Conservation (phyloP, 2,797 vertebrate species). For the Liasis olivaceus region DNA sequence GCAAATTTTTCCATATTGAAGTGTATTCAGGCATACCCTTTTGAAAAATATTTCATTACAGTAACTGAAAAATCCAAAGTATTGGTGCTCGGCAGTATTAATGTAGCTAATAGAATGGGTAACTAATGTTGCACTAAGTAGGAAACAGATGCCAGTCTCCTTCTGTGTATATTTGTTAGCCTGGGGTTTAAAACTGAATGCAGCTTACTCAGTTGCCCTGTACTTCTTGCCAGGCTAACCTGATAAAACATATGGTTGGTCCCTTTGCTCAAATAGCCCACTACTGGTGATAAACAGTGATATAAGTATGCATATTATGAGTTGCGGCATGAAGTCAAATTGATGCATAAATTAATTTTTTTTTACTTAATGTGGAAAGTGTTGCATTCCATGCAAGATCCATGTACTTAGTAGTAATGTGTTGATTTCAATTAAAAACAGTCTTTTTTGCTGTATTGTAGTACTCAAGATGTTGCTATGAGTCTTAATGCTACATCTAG, state of each 20-base stretch:
- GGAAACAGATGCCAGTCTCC: conserved; percentile 31
- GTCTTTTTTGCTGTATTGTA: conserved; percentile 40
- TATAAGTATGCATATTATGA: conserved; percentile 7
- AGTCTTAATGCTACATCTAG: conserved; percentile 82
- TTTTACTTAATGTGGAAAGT: not conserved
- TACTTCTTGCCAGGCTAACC: conserved; percentile 52
- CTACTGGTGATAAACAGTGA: conserved; percentile 51
- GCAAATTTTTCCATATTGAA: not conserved
- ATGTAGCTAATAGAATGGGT: not conserved
- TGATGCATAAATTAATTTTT: conserved; percentile 16
- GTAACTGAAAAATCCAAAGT: conserved; percentile 20
- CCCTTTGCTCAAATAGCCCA: conserved; percentile 52
- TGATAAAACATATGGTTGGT: conserved; percentile 52
- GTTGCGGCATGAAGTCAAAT: conserved; percentile 41
- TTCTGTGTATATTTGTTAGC: conserved; percentile 44
- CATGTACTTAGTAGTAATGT: not conserved
- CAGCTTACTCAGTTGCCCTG: conserved; percentile 40
- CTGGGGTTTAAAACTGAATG: conserved; percentile 49
- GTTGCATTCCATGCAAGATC: conserved; percentile 17
- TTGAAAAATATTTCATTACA: not conserved
- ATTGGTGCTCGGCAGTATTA: not conserved
- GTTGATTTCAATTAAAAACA: not conserved
- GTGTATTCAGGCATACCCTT: not conserved
- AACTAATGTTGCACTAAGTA: not conserved
- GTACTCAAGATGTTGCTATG: conserved; percentile 79